Evolutionary conservation across 2,888 invertebrate species (phyloP).

Genomic region (Kryphioiulus occultus): DNA sequence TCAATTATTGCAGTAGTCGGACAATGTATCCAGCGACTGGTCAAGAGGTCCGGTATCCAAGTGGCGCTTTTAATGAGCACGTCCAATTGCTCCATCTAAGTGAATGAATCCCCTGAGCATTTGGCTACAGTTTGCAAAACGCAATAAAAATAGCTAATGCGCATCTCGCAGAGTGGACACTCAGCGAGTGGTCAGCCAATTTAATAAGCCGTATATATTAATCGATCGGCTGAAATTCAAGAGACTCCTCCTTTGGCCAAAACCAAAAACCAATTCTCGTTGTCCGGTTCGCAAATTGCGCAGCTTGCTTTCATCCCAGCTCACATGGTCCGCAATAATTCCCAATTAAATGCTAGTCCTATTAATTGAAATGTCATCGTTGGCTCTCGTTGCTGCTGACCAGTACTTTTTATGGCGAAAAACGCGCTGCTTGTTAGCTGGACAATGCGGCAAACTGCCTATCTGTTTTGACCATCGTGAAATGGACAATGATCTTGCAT

Average conservation of each 20-base stretch:
- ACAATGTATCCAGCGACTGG: neutral
- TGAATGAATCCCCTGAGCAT: neutral
- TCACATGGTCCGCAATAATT: neutral
- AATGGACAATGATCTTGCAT: slow-evolving; percentile 17
- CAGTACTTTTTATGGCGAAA: neutral
- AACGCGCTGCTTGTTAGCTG: neutral
- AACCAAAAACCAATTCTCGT: neutral
- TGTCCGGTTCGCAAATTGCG: neutral
- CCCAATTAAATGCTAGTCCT: slow-evolving; percentile 9
- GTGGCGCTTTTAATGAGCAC: neutral
- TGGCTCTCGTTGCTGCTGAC: neutral
- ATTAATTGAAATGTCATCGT: slow-evolving; percentile 7
- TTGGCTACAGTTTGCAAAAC: slow-evolving; percentile 17
- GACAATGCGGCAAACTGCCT: neutral
- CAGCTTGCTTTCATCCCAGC: neutral
- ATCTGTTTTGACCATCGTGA: neutral
- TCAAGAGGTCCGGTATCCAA: neutral
- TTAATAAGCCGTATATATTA: slow-evolving; percentile 17
- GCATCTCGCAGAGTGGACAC: slow-evolving; percentile 9
- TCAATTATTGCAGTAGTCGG: no score
- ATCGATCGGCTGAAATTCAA: slow-evolving; percentile 7
- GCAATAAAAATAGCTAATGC: slow-evolving; percentile 23
- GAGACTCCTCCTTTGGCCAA: neutral
- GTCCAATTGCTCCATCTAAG: neutral
- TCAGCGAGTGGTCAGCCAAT: neutral